Conservation (phyloP, 2,113 vertebrate genomes). For the Podiceps cristatus region DNA sequence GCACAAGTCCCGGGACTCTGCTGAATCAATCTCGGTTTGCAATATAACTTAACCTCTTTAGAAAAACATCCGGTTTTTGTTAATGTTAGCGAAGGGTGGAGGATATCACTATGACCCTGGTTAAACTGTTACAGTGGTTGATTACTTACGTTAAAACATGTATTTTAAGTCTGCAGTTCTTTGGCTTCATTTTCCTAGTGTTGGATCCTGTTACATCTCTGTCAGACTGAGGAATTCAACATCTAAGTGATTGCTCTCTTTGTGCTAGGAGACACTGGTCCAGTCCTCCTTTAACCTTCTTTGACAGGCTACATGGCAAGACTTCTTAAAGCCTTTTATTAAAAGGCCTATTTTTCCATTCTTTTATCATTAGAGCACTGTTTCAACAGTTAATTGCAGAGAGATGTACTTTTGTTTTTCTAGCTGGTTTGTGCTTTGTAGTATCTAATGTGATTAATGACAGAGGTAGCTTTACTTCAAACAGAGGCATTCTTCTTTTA, state of each 20-base stretch:
- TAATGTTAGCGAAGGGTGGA: neutral
- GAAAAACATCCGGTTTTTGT: neutral
- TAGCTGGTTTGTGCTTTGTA: neutral
- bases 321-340: neutral
- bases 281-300: neutral
- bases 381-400: conserved; percentile 23
- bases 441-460: neutral
- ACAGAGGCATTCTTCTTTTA: neutral
- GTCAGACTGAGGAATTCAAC: neutral
- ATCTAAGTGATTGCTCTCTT: neutral
- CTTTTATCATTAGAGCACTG: neutral
- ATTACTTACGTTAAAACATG: neutral
- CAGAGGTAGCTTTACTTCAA: neutral
- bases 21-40: neutral
- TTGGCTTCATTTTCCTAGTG: neutral
- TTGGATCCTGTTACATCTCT: neutral
- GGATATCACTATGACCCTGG: neutral
- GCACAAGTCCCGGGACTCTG: neutral
- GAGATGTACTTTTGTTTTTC: neutral
- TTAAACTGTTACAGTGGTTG: neutral
- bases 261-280: neutral
- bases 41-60: neutral
- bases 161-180: neutral
- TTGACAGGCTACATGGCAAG: neutral
- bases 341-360: neutral